These are phyloP conservation scores for Sminthopsis crassicaudata DNA, from an alignment of 2,113 vertebrate species.

Conservation along the genomic window DNA sequence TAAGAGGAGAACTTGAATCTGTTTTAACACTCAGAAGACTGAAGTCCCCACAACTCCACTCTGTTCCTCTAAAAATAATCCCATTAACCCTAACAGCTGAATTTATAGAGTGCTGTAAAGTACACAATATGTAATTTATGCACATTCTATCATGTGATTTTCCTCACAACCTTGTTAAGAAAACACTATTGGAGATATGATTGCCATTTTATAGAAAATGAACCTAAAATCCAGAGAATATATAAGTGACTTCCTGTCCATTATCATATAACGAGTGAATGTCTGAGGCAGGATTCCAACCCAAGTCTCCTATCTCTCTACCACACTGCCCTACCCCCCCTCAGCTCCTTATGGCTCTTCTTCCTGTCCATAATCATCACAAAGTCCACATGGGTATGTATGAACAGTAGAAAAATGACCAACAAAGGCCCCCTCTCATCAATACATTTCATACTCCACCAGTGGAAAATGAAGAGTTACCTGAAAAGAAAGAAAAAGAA, in stretches of 20 bases:
- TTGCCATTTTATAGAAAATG: neutral
- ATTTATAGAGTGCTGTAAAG: neutral
- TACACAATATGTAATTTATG: neutral
- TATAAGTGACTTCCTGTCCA: neutral
- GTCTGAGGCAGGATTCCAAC: neutral
- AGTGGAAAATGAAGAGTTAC: neutral
- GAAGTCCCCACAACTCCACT: neutral
- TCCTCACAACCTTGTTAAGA: neutral
- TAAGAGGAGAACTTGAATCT: neutral
- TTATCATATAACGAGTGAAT: neutral
- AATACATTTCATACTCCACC: neutral
- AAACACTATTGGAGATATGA: neutral
- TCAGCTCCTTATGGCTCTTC: neutral
- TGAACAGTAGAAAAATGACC: neutral
- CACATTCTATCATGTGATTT: neutral
- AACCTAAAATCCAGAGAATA: neutral
- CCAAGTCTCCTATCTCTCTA: neutral
- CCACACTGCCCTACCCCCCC: neutral
- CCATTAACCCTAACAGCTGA: neutral
- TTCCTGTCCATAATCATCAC: neutral
- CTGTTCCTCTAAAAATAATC: neutral
- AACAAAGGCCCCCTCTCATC: neutral
- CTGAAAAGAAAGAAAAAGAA: neutral
- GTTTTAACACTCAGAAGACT: neutral
- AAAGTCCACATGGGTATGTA: neutral